Base-by-base conservation (phyloP, 2,797 vertebrate genomes). In the Corythornis leucogaster region DNA sequence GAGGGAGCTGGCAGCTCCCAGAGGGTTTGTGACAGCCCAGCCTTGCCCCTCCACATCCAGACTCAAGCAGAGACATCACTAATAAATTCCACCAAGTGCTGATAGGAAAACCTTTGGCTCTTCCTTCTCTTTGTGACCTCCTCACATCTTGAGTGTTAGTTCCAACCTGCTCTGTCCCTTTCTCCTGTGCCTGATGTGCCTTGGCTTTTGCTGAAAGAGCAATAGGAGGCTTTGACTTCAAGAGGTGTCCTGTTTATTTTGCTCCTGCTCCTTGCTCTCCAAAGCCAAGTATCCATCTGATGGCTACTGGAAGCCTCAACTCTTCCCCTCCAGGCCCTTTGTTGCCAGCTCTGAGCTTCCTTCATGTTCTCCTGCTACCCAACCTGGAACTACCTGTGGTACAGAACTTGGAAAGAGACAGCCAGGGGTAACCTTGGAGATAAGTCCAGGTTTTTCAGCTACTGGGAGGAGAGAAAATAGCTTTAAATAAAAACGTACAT, bases 401-500 rank as follows among this genome's bases (percentile, higher is more conserved):
- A 28, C 25, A 61, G 71, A 70, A 57, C 90, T 87, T 83, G 70
- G 61, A 54, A 90, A 87, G 64, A 64, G 11, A 77, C 43, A 80
- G 71, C 20, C 20, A 6, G 58, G 9, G 85, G 80, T 85, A 90
- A 90, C 66, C 46, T 85, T 71, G 54, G 61, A 85, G 89, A 90
- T 78, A 93, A 87, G 76, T 54, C 86, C 2, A 51, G 33, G 42
- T 11, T 87, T 87, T 70, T 70, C 57, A 58, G 90, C 85, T 62
- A 9, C 58, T 15, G 62, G 50, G 58, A 94, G 62, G 35, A 80
- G 10, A 92, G 80, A 86, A 90, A 93, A 92, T n/a, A 87, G 64
- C 69, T 87, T 92, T 40, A 87, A 92, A 92, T 93, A 77, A 87
- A 95, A 89, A 83, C 67, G 50, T 62, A 92, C 90, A 95, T 87